Evolutionary conservation across 37 sponge, comb jelly and placozoan species (phyloP), one percentile per base, ranked within the genome.

Genomic region (Axinella damicornis): DNA sequence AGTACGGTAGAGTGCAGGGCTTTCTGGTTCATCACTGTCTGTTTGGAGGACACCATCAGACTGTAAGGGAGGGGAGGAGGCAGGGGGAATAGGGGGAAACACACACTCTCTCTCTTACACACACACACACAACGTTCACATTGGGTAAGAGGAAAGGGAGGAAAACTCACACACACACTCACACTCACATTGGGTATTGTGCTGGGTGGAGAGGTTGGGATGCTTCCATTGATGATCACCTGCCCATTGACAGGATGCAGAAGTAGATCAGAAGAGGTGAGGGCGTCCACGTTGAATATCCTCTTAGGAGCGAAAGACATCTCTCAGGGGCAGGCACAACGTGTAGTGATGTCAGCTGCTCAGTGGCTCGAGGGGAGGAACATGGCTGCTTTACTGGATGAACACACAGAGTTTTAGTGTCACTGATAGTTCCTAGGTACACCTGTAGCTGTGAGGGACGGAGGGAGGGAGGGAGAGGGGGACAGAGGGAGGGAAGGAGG

Each of bases 1-100:
- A 31, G 84, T 62, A 2, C 84, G 57, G 53, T 22, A 35, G 4
- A 87, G 0, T 22, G 32, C 71, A 21, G 72, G 72, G 31, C 80
- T 66, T 1, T 27, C 28, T 4, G 60, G 53, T 0, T 1, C 13
- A 12, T 52, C 55, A 21, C 68, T 57, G 0, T 69, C 46, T 46
- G 46, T 9, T 46, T 61, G 5, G 5, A 25, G 62, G 12, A 61
- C 5, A 25, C 39, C 73, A 39, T 52, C 53, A 41, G 2, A 14
- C 73, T 52, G 52, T 2, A 21, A 72, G 4, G 5, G 32, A 35
- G 69, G 18, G 69, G 32, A 22, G 46, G 46, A 40, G 41, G 71
- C 2, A 9, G 46, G 46, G 46, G 46, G 9, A 46, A 46, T 4
- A 46, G 46, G 46, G 9, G 9, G 46, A 46, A 46, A 4, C 46